These are phyloP conservation scores for Calycopis cecrops DNA, from an alignment of 1,140 invertebrate species.

Conservation along the genomic window DNA sequence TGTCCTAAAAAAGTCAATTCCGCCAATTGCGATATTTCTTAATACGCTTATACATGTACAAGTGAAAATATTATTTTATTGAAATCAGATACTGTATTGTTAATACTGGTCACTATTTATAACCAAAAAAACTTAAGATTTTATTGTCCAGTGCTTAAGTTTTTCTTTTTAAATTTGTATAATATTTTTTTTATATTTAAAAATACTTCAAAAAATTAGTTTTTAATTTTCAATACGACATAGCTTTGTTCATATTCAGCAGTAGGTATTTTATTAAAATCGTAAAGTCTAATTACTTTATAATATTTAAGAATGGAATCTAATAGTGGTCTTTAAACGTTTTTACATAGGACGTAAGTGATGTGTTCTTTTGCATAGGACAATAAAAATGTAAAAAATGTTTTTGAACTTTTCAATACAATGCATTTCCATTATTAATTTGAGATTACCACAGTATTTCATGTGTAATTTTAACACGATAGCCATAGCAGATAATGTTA, in stretches of 20 bases:
- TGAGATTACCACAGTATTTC: constrained; percentile 60
- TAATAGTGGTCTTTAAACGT: constrained; percentile 4
- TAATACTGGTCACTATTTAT: constrained; percentile 16
- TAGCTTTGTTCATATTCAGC: constrained; percentile 2
- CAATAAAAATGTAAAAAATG: constrained; percentile 13
- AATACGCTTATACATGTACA: constrained; percentile 30
- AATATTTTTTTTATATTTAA: constrained; percentile 3
- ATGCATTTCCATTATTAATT: constrained; percentile 28
- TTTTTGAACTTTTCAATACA: constrained; percentile 15
- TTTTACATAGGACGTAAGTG: not conserved
- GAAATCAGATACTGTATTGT: constrained; percentile 15
- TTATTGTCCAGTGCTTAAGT: constrained; percentile 19
- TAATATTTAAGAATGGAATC: too few relatives aligned
- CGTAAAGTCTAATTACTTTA: not conserved
- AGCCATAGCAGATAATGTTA: constrained; percentile 56
- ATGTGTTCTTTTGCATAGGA: constrained; percentile 5
- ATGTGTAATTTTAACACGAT: constrained; percentile 40
- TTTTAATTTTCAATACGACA: not conserved
- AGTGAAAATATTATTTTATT: constrained; percentile 19
- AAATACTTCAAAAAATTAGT: constrained; percentile 20
- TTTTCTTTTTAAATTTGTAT: constrained; percentile 11
- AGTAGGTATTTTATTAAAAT: not conserved
- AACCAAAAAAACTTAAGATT: constrained; percentile 16
- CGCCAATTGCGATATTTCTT: constrained; percentile 17
- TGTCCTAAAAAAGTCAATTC: constrained; percentile 1